Evolutionary conservation across 2,113 vertebrate species (phyloP).

Genomic region (Corapipo altera): DNA sequence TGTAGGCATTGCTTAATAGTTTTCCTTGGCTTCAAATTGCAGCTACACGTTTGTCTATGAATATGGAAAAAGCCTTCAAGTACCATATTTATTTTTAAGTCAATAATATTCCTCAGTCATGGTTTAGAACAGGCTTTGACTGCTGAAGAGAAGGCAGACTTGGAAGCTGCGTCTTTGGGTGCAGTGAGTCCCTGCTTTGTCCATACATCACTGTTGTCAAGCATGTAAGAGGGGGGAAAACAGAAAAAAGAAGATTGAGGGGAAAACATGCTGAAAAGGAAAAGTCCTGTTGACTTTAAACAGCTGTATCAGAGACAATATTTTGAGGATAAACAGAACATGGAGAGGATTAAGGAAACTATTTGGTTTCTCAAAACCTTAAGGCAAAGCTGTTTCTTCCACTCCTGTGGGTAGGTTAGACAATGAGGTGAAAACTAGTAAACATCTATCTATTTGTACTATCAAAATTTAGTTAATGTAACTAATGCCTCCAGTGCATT

Average conservation of each 20-base stretch:
- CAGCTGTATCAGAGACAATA: not conserved
- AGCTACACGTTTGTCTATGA: not conserved
- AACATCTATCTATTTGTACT: not conserved
- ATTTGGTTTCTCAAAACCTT: not conserved
- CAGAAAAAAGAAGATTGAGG: not conserved
- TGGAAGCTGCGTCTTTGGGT: not conserved
- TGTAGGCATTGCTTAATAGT: not conserved
- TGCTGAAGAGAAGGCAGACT: not conserved
- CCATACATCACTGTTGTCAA: not conserved
- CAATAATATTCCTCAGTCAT: not conserved
- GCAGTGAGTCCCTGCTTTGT: fast-evolving
- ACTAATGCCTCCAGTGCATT: not conserved
- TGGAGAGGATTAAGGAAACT: not conserved
- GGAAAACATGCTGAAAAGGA: not conserved
- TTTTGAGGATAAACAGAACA: not conserved
- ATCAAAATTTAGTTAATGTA: not conserved
- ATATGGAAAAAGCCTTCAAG: not conserved
- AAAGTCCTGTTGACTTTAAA: not conserved
- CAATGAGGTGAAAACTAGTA: not conserved
- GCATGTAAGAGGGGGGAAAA: not conserved
- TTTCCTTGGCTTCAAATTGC: not conserved
- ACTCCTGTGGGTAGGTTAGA: not conserved
- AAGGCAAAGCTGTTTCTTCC: not conserved
- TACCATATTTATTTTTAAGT: not conserved
- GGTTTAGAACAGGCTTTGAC: not conserved